Evolutionary conservation across 2,888 invertebrate species (phyloP).

Genomic region (Mythimna pallens): DNA sequence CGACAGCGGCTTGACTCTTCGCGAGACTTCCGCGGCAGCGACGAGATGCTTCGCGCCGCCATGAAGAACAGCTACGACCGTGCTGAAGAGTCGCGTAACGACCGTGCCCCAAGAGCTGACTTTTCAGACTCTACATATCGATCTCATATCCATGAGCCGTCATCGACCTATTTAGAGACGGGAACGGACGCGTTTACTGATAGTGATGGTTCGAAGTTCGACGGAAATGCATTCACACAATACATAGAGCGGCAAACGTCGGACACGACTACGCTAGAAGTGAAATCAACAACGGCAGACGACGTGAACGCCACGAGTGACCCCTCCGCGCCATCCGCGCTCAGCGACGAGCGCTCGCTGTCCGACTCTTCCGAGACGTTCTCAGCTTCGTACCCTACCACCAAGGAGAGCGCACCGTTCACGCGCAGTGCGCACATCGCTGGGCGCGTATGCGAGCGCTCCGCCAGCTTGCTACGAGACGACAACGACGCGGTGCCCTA

Average conservation of each 20-base stretch:
- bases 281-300: constrained; percentile 53
- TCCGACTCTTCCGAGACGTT: constrained; percentile 74
- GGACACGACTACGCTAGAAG: constrained; percentile 58
- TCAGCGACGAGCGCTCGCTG: constrained; percentile 66
- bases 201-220: constrained; percentile 63
- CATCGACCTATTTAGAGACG: constrained; percentile 63
- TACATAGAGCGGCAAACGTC: constrained; percentile 54
- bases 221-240: constrained; percentile 50
- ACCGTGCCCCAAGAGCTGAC: constrained; percentile 52
- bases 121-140: constrained; percentile 69
- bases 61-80: constrained; percentile 73
- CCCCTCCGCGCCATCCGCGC: constrained; percentile 43
- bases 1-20: constrained; percentile 71
- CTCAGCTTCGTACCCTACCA: constrained; percentile 75
- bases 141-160: constrained; percentile 62
- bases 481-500: constrained; percentile 72
- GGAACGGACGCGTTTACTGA: constrained; percentile 66
- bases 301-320: constrained; percentile 26
- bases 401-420: constrained; percentile 67
- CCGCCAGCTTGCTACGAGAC: constrained; percentile 69
- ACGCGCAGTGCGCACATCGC: constrained; percentile 67
- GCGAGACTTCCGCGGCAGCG: constrained; percentile 61
- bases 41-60: constrained; percentile 72
- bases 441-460: constrained; percentile 70
- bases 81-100: constrained; percentile 63